These are phyloP conservation scores for Cataglyphis altisquamis DNA, from an alignment of 2,888 invertebrate genomes.

Conservation along the genomic window DNA sequence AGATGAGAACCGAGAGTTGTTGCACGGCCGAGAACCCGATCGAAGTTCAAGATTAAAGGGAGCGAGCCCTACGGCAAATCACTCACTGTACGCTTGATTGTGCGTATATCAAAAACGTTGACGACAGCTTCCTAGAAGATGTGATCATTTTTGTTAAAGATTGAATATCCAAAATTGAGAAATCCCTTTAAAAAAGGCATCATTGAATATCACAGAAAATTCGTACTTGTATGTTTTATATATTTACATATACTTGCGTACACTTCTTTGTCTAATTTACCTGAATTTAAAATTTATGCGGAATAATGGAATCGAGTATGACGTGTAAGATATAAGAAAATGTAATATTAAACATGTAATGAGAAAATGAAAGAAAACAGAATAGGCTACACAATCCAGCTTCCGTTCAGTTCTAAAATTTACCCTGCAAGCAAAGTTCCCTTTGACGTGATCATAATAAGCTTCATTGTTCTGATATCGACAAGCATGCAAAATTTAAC, in stretches of 20 bases:
- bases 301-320: neutral
- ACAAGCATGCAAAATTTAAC: neutral
- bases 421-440: neutral
- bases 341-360: neutral
- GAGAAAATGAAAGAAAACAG: neutral
- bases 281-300: neutral
- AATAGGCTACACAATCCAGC: neutral
- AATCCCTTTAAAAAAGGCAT: neutral
- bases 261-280: neutral
- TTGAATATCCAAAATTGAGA: neutral
- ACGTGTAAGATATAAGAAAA: neutral
- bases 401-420: neutral
- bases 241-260: neutral
- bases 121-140: constrained; percentile 2
- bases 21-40: constrained; percentile 11
- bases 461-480: neutral
- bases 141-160: constrained; percentile 10
- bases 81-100: constrained; percentile 12
- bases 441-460: neutral
- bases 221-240: neutral
- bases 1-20: constrained; percentile 56
- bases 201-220: neutral
- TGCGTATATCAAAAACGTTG: constrained; percentile 25
- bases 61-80: constrained; percentile 34
- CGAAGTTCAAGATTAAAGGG: constrained; percentile 50